Conservation (phyloP, 2,113 vertebrate species). For the Ovibos moschatus region DNA sequence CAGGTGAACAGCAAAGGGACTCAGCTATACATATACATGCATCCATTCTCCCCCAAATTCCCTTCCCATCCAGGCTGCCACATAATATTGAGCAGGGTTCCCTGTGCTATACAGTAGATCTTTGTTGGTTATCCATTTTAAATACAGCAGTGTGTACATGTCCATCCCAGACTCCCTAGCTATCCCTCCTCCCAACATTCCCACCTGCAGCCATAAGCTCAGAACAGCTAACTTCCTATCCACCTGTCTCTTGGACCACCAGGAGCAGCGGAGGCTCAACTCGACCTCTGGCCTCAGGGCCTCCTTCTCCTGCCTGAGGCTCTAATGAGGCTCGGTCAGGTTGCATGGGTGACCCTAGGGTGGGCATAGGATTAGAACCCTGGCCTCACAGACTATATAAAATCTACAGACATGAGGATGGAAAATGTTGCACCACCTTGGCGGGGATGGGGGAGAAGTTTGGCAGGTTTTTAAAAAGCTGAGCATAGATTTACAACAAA, state of each 20-base stretch:
- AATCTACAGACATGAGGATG: accelerated
- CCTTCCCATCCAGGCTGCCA: background rate
- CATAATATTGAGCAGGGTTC: background rate
- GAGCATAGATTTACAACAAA: background rate
- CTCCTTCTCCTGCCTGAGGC: background rate
- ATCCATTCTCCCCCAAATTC: too few relatives aligned
- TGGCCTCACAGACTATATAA: background rate
- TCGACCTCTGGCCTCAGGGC: accelerated
- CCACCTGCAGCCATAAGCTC: background rate
- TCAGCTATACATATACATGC: background rate
- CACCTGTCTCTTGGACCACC: background rate
- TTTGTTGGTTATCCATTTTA: background rate
- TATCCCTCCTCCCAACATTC: background rate
- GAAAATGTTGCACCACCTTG: background rate
- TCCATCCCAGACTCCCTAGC: background rate
- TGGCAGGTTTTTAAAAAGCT: background rate
- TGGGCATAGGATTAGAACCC: background rate
- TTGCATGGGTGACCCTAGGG: background rate
- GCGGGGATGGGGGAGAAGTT: background rate
- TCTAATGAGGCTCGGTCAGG: background rate
- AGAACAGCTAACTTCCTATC: background rate
- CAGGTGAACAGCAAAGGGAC: background rate
- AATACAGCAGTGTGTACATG: background rate
- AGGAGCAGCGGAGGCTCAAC: background rate
- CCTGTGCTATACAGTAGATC: background rate